Conservation (phyloP, 2,113 vertebrate species). For the Aythya baeri region DNA sequence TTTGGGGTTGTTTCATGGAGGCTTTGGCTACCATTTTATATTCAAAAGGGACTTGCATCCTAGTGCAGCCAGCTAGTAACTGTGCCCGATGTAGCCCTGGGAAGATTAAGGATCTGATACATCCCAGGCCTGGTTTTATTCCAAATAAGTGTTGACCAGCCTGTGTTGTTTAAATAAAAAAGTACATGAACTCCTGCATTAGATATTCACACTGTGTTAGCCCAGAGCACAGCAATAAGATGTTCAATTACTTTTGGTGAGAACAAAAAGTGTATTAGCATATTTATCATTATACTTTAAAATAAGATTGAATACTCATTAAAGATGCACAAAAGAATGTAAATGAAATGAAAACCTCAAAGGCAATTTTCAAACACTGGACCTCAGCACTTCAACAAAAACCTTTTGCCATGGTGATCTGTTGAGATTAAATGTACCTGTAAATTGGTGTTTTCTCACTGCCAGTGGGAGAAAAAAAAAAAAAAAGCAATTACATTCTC, state of each 20-base stretch:
- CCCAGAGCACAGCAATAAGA: constrained; percentile 19
- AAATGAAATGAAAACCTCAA: constrained; percentile 29
- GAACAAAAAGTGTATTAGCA: constrained; percentile 57
- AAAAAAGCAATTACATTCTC: constrained; percentile 30
- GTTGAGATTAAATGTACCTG: background rate
- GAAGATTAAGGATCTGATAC: background rate
- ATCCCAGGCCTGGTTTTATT: background rate
- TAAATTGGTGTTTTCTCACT: constrained; percentile 17
- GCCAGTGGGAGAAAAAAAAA: background rate
- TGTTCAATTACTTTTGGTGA: constrained; percentile 44
- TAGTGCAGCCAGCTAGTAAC: background rate
- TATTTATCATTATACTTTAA: constrained; percentile 73
- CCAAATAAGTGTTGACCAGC: background rate
- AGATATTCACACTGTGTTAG: constrained; percentile 31
- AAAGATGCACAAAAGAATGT: constrained; percentile 60
- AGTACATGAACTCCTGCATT: background rate
- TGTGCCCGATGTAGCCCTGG: background rate
- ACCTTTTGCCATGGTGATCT: background rate
- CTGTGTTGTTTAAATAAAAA: constrained; percentile 36
- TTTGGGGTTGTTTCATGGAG: accelerated
- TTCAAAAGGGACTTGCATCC: background rate
- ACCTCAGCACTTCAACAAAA: constrained; percentile 35
- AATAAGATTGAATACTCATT: constrained; percentile 61
- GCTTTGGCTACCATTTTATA: background rate
- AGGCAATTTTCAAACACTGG: constrained; percentile 38